Conservation (phyloP, 1,140 invertebrate genomes). For the Dinoponera quadriceps region DNA sequence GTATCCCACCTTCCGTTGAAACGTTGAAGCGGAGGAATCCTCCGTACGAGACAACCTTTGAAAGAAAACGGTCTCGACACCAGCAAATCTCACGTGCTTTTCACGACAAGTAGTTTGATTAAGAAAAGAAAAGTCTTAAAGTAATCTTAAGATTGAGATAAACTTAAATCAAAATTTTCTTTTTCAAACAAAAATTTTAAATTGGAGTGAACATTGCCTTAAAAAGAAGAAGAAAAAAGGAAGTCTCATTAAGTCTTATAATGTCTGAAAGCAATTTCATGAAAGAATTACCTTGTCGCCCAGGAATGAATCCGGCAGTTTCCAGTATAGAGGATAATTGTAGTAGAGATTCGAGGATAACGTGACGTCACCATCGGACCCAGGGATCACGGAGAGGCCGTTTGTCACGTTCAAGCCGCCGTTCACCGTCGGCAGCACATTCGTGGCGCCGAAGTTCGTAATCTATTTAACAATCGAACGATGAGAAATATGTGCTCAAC, state of each 20-base stretch:
- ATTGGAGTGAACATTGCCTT: no score
- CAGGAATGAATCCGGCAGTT: slow-evolving; percentile 92
- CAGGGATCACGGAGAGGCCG: slow-evolving; percentile 89
- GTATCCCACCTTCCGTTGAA: slow-evolving; percentile 88
- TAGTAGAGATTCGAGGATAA: slow-evolving; percentile 89
- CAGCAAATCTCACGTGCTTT: neutral
- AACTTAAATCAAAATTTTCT: no score
- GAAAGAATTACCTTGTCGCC: slow-evolving; percentile 92
- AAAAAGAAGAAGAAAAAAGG: no score
- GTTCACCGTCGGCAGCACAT: slow-evolving; percentile 78
- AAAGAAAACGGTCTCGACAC: slow-evolving; percentile 5
- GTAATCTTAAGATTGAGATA: no score
- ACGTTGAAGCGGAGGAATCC: slow-evolving; percentile 94
- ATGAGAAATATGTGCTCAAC: slow-evolving; percentile 8
- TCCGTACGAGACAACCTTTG: slow-evolving; percentile 96
- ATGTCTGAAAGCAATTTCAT: no score
- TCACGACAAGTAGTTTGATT: no score
- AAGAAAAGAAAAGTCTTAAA: no score
- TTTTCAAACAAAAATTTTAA: no score
- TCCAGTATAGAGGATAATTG: slow-evolving; percentile 94
- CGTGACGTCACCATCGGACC: slow-evolving; percentile 88
- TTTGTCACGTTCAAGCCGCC: slow-evolving; percentile 86
- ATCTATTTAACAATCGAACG: slow-evolving; percentile 72
- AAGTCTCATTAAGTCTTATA: no score
- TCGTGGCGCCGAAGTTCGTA: slow-evolving; percentile 77